phyloP scores from a whole-genome alignment of 2,113 vertebrate genomes.

The Microcebus jonahi region DNA sequence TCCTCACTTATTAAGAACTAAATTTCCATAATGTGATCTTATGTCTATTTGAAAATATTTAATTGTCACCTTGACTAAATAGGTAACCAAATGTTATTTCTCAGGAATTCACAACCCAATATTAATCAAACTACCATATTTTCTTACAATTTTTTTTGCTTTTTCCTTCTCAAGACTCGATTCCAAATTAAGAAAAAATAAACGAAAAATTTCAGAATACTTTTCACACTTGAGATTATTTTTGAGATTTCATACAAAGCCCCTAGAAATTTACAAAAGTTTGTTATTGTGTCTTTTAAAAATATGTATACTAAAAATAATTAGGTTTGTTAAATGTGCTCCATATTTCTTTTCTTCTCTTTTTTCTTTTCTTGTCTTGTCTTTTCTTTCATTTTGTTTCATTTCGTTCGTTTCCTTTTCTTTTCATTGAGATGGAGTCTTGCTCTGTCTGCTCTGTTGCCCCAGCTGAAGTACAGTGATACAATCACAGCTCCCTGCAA shows the following conservation, averaged over 20 bases:
- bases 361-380: too few relatives aligned
- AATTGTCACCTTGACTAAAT: background rate
- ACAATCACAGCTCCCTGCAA: too few relatives aligned
- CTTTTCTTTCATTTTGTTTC: too few relatives aligned
- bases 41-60: background rate
- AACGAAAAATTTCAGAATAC: background rate
- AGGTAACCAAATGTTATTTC: background rate
- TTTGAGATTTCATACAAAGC: background rate
- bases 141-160: background rate
- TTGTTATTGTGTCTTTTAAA: background rate
- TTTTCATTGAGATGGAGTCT: too few relatives aligned
- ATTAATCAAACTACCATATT: background rate
- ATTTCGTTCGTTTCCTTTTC: too few relatives aligned
- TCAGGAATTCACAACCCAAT: background rate
- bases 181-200: background rate
- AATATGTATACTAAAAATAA: background rate
- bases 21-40: background rate
- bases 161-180: background rate
- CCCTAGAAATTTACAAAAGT: background rate
- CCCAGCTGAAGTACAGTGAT: too few relatives aligned
- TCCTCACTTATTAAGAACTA: background rate
- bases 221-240: conserved; percentile 3
- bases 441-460: too few relatives aligned
- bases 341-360: too few relatives aligned
- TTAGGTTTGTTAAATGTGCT: background rate